Percentiles rank a stretch among this genome's conserved stretches.
Conservation (phyloP, 2,113 vertebrate species). For the Hylia prasina region DNA sequence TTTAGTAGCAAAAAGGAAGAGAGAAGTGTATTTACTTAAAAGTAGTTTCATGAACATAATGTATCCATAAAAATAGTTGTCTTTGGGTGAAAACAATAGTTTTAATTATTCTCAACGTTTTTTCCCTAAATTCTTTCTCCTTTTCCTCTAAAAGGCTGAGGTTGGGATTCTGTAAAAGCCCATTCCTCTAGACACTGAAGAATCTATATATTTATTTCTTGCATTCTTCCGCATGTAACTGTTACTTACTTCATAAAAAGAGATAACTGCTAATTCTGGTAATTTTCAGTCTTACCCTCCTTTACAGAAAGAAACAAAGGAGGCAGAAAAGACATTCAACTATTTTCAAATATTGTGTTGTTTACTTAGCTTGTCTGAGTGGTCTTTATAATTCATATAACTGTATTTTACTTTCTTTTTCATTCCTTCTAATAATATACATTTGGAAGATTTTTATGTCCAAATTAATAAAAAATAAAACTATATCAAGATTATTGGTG, state of each 20-base stretch:
- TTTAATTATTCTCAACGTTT: neutral
- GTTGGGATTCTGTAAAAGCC: neutral
- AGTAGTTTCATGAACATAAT: neutral
- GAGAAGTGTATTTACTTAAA: neutral
- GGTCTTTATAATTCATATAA: neutral
- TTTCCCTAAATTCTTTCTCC: neutral
- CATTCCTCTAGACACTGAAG: neutral
- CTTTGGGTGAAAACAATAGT: neutral
- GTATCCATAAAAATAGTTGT: neutral
- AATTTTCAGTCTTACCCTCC: neutral
- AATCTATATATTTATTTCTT: neutral
- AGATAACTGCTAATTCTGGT: neutral
- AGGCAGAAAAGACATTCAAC: accelerated
- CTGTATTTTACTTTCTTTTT: neutral
- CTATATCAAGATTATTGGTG: accelerated
- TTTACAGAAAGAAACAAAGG: neutral
- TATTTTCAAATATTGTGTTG: neutral
- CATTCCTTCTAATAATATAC: neutral
- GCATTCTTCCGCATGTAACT: neutral
- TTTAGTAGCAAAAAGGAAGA: neutral
- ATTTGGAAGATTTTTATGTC: neutral
- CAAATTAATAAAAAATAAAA: neutral
- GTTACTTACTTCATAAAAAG: neutral
- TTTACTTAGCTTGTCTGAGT: neutral
- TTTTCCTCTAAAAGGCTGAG: neutral